phyloP scores from a whole-genome alignment of 1,140 invertebrate species.

The Telenomus remus region DNA sequence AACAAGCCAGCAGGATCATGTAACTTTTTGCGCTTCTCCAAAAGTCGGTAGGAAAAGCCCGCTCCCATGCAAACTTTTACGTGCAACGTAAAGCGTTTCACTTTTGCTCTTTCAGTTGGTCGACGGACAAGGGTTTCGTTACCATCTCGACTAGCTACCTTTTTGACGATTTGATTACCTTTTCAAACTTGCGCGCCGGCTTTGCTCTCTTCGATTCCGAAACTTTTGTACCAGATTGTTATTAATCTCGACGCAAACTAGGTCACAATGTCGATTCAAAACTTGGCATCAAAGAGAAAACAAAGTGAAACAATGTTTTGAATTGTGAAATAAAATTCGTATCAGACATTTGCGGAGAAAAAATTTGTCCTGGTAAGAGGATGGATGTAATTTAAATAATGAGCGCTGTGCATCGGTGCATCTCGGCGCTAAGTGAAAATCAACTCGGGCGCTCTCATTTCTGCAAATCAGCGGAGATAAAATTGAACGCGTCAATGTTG shows the following conservation, averaged over 20 bases:
- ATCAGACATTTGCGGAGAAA: no score
- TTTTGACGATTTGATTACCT: constrained; percentile 49
- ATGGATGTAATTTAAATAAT: constrained; percentile 1
- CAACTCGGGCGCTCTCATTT: constrained; percentile 12
- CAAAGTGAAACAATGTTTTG: no score
- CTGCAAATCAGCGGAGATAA: constrained; percentile 32
- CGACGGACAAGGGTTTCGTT: constrained; percentile 53
- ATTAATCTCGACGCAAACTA: constrained; percentile 24
- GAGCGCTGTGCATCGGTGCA: constrained; percentile 1
- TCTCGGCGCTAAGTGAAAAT: constrained; percentile 24
- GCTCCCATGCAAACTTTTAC: constrained; percentile 24
- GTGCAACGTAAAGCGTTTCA: constrained; percentile 43
- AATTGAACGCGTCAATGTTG: constrained; percentile 13
- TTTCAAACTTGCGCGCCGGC: constrained; percentile 34
- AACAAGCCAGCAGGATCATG: constrained; percentile 17
- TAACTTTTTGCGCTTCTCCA: constrained; percentile 38
- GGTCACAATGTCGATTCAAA: constrained; percentile 27
- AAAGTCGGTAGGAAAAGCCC: constrained; percentile 46
- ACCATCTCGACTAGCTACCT: constrained; percentile 37
- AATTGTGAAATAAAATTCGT: no score
- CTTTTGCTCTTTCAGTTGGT: constrained; percentile 52
- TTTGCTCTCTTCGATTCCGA: constrained; percentile 2
- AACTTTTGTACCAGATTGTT: constrained; percentile 20
- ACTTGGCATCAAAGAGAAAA: no score
- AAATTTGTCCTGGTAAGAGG: neutral